Evolutionary conservation across 2,113 vertebrate genomes (phyloP).

Genomic region (Manacus vitellinus): DNA sequence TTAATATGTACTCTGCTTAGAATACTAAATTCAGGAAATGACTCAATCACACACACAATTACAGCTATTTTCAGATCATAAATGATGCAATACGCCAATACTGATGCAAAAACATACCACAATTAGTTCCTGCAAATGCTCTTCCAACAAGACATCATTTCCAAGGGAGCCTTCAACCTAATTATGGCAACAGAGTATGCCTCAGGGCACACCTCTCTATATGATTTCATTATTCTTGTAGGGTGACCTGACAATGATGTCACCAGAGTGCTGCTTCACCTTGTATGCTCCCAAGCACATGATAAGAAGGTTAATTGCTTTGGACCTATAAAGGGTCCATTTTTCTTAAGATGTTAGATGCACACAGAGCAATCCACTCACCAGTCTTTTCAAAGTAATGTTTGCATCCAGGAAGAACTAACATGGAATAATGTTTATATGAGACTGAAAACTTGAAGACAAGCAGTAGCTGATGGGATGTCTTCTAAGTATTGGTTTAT

Average conservation of each 20-base stretch:
- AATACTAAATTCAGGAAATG: constrained; percentile 79
- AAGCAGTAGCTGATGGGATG: background rate
- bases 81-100: constrained; percentile 69
- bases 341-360: constrained; percentile 19
- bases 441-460: constrained; percentile 1
- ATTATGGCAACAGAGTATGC: constrained; percentile 72
- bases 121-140: constrained; percentile 77
- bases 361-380: background rate
- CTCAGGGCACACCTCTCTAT: constrained; percentile 58
- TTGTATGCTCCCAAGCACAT: constrained; percentile 38
- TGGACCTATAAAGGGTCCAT: constrained; percentile 10
- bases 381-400: background rate
- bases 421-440: background rate
- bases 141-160: constrained; percentile 69
- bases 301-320: constrained; percentile 64
- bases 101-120: constrained; percentile 76
- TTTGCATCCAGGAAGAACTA: constrained; percentile 40
- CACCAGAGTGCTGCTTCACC: constrained; percentile 55
- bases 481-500: constrained; percentile 35
- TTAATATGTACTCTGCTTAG: constrained; percentile 67
- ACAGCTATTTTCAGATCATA: constrained; percentile 77
- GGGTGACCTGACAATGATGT: constrained; percentile 70
- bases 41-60: constrained; percentile 78
- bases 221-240: constrained; percentile 73
- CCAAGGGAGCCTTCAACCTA: constrained; percentile 75